Base-by-base conservation (phyloP, 1,140 invertebrate genomes). In the Proctacanthus coquilletti region DNA sequence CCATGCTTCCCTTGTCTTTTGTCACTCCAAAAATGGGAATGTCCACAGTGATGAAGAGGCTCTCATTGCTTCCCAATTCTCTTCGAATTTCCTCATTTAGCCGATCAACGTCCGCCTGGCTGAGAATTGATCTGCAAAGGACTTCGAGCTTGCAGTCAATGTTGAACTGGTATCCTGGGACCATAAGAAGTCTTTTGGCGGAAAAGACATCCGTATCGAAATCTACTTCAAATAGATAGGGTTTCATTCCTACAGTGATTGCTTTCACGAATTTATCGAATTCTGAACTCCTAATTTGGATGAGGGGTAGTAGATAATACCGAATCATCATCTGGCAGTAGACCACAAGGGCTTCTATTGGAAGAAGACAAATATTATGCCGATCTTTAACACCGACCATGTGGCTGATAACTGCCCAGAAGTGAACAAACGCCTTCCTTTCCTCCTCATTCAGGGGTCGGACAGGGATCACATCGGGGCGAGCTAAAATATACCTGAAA, bases 371-470 rank as follows among this genome's bases (percentile, higher is more conserved):
- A 10, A 38, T 30, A n/a, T 38, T 38, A 18, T 3, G 20, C 5
- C 19, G 10, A 30, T 88, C 82, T 41, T 82, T 68, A 8, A 85
- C 71, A 2, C 84, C 84, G 29, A 88, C 65, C 50, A 80, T 57
- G 44, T 74, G 68, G 2, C 81, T 82, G 23, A 87, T 73, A 2
- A 78, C 73, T 27, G 70, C 66, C 84, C 84, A 87, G 40, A 85
- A 72, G 51, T 87, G 81, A 3, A 83, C 59, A 39, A 82, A 73
- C 13, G 72, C 75, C 32, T 80, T 72, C n/a, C 75, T 45, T 36
- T 78, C 74, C 14, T 70, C 62, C 14, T 62, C 46, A 6, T 55
- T 62, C 3, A 53, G 51, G 13, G 56, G 21, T 4, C 14, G 11
- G 6, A 84, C 62, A 1, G 80, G 80, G 14, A 84, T 58, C 34